Base-by-base conservation (phyloP, 2,113 vertebrate genomes). In the Nannospalax galili region DNA sequence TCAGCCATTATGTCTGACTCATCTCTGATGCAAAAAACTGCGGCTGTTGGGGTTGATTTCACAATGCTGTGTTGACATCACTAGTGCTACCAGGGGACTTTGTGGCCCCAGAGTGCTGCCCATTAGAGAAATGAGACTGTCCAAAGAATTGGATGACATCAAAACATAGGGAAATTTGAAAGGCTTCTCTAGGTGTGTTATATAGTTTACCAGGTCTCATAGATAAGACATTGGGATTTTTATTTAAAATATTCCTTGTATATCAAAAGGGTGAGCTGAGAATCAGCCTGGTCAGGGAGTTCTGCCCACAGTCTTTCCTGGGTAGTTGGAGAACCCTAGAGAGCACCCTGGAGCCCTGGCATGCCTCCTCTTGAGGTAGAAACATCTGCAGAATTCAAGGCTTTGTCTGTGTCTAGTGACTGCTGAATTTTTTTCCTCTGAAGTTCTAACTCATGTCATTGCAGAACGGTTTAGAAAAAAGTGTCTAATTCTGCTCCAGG, bases 1-100 rank as follows among this genome's bases (percentile, higher is more conserved):
- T 96, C 95, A 96, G 95, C 91, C 48, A 28, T 45, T 65, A 40
- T 92, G 28, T 26, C 30, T 97, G 93, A 92, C 32, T 96, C 89
- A 90, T 32, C 77, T 96, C 69, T 81, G 75, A 81, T 42, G 84
- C 89, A 78, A 65, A 93, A 72, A 45, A 12, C 72, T 77, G 7
- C 60, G 20, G 64, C 60, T 78, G 56, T 0, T 20, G 67, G 73
- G 37, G 35, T 40, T 65, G 86, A 86, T 65, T 84, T 90, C 37
- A 60, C 7, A n/a, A 22, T 52, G 45, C 70, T 89, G 3, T 32
- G n/a, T 22, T 93, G 84, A 93, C 2, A 7, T 94, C 69, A 79
- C 24, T 75, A 16, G 30, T 75, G 74, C 10, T 84, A 2, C 42
- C 35, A 24, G 78, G 89, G 19, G 35, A 67, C 16, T 58, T 7